Base-by-base conservation (phyloP, 2,888 invertebrate species). In the Hylaea fasciaria region DNA sequence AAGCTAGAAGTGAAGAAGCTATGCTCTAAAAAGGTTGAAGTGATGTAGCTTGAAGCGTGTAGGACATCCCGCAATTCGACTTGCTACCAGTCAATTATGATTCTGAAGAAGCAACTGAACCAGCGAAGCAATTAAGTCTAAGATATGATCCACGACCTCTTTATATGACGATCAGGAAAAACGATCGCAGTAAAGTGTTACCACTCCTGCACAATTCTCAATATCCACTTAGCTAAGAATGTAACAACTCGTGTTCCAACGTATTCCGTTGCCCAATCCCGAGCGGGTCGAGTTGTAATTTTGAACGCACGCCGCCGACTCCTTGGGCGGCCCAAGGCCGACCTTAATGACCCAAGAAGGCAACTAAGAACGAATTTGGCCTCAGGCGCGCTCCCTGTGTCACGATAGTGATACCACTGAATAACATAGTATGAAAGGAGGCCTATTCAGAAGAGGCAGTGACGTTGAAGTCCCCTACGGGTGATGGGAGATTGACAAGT, bases 301-400 rank as follows among this genome's bases (percentile, higher is more conserved):
- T 55, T 28, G 60, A 55, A 40, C 43, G 51, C 58, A 53, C 45
- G 61, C 46, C 46, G 54, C 49, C 54, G 55, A 5, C 61, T 61
- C 61, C 56, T 61, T 52, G 48, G 52, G 61, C 47, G 52, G 61
- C 56, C 52, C 52, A 52, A 52, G 61, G 61, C 61, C 37, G 43
- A 9, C n/a, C 32, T 29, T 55, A 50, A 50, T 57, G 17, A 50
- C 40, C 22, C 22, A 32, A 22, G 40, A 32, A 32, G 32, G 32
- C 32, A 32, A 32, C 32, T 32, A 32, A 32, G 9, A 29, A 17
- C 14, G 0, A 46, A 32, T 11, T 50, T 35, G 37, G 51, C 58
- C 53, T 10, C 48, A 41, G 54, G 59, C 59, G 13, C n/a, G 32
- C 49, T 54, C 49, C 57, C 45, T n/a, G 40, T 59, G 58, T 59